Conservation (phyloP, 2,797 vertebrate genomes). For the Podargus strigoides region DNA sequence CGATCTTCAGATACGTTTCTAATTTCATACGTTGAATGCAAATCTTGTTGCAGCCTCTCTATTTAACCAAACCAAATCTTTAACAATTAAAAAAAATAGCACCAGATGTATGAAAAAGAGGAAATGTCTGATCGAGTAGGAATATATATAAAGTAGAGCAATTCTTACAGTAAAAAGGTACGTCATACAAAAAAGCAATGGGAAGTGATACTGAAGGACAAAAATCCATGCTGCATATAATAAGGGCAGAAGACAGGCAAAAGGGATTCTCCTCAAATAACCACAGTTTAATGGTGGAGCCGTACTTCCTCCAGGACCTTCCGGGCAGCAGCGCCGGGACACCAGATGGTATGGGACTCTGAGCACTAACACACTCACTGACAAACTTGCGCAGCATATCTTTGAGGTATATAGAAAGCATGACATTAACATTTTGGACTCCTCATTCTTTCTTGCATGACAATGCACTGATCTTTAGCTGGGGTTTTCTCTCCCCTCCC, state of each 20-base stretch:
- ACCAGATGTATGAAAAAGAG: conserved; percentile 76
- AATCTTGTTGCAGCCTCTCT: conserved; percentile 47
- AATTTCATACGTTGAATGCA: not conserved
- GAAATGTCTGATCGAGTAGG: conserved; percentile 70
- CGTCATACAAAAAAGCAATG: conserved; percentile 64
- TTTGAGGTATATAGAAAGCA: conserved; percentile 75
- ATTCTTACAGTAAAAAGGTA: conserved; percentile 71
- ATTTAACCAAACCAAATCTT: conserved; percentile 59
- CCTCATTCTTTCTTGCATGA: conserved; percentile 14
- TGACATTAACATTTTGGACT: conserved; percentile 20
- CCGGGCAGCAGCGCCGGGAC: not conserved
- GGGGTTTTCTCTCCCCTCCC: not conserved
- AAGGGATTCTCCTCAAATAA: conserved; percentile 28
- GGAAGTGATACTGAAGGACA: conserved; percentile 50
- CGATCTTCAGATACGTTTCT: not conserved
- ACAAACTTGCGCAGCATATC: conserved; percentile 42
- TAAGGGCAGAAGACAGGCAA: conserved; percentile 44
- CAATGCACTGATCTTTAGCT: not conserved
- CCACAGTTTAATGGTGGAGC: conserved; percentile 28
- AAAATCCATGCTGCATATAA: conserved; percentile 49
- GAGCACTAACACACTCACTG: not conserved
- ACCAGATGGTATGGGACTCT: not conserved
- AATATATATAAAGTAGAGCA: conserved; percentile 70
- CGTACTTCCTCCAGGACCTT: not conserved
- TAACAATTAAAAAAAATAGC: conserved; percentile 71